Percentiles rank a stretch among this genome's conserved stretches.
phyloP scores from a whole-genome alignment of 2,113 vertebrate species.

The Colinus virginianus region DNA sequence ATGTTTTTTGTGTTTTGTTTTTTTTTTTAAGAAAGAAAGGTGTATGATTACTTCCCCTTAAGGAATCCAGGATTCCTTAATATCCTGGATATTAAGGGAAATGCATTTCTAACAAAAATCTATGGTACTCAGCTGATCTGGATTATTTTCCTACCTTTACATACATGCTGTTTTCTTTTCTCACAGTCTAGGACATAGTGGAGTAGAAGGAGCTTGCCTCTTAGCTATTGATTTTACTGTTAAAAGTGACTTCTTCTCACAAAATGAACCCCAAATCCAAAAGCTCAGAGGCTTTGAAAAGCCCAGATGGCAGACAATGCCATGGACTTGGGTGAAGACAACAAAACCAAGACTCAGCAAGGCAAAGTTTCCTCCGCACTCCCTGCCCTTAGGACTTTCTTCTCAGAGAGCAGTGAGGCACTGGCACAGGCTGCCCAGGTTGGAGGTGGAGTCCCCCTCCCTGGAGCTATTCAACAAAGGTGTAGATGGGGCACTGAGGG shows the following conservation, averaged over 20 bases:
- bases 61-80: not conserved
- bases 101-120: not conserved
- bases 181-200: not conserved
- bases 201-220: not conserved
- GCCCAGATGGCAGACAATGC: not conserved
- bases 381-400: not conserved
- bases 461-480: too few species aligned
- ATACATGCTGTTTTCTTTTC: fast-evolving
- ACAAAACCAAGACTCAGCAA: fast-evolving
- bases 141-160: not conserved
- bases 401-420: too few species aligned
- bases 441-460: too few species aligned
- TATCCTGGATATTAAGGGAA: not conserved
- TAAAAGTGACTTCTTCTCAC: not conserved
- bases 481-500: too few species aligned
- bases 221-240: not conserved
- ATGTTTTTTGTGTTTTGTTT: too few species aligned
- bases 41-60: not conserved
- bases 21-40: too few species aligned
- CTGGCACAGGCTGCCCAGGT: too few species aligned
- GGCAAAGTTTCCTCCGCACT: fast-evolving
- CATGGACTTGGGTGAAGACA: fast-evolving
- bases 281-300: not conserved
- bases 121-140: too few species aligned
- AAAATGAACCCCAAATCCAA: not conserved